These are phyloP conservation scores for Melanostoma mellinum DNA, from an alignment of 2,888 invertebrate genomes.

Conservation along the genomic window DNA sequence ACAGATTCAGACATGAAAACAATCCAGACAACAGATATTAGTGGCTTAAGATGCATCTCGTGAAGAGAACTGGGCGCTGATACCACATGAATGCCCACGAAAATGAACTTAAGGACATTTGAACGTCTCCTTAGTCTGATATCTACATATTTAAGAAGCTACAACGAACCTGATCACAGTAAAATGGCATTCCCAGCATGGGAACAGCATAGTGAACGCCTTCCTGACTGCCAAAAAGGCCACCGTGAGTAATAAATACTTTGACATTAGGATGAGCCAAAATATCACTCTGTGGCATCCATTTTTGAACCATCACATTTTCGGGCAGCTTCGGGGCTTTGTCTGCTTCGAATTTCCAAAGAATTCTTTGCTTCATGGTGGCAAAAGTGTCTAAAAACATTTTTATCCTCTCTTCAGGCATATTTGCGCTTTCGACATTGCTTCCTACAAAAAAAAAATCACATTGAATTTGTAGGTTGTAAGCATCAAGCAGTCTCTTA, in stretches of 20 bases:
- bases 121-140: no score
- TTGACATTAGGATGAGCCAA: constrained; percentile 82
- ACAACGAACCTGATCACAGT: constrained; percentile 80
- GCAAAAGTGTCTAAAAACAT: constrained; percentile 81
- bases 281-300: constrained; percentile 83
- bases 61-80: no score
- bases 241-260: constrained; percentile 82
- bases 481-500: constrained; percentile 37
- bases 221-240: constrained; percentile 81
- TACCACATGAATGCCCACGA: no score
- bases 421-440: constrained; percentile 81
- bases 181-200: constrained; percentile 82
- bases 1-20: no score
- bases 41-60: no score
- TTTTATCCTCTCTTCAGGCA: constrained; percentile 79
- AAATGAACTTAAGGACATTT: no score
- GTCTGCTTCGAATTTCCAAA: constrained; percentile 83
- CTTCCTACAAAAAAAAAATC: constrained; percentile 77
- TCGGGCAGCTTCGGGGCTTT: constrained; percentile 78
- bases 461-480: not conserved
- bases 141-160: no score
- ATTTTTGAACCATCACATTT: constrained; percentile 82
- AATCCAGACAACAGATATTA: no score
- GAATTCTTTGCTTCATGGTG: constrained; percentile 80
- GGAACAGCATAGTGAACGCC: constrained; percentile 81